phyloP scores from a whole-genome alignment of 2,113 vertebrate species.

The Ctenodactylus gundi region DNA sequence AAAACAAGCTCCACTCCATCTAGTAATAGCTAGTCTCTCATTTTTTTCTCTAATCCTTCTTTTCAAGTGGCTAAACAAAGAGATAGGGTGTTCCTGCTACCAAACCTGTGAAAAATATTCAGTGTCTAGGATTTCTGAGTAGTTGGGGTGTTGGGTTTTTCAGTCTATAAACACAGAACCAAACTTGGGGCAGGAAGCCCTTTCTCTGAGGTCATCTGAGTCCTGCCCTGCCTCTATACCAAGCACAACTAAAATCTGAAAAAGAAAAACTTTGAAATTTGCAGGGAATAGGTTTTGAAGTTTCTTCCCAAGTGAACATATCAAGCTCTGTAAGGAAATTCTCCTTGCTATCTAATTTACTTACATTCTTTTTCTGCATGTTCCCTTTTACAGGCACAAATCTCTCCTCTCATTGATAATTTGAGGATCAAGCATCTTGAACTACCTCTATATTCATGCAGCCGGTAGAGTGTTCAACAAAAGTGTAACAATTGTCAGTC shows the following conservation, averaged over 20 bases:
- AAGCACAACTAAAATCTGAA: background rate
- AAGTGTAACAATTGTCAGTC: background rate
- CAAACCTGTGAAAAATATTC: constrained; percentile 69
- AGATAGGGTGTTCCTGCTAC: constrained; percentile 55
- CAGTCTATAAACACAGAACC: constrained; percentile 10
- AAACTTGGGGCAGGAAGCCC: background rate
- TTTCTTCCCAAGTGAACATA: background rate
- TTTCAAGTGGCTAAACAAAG: constrained; percentile 74
- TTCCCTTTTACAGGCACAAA: background rate
- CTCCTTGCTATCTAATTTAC: background rate
- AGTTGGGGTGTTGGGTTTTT: constrained; percentile 57
- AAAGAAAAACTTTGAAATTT: background rate
- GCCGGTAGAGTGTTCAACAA: background rate
- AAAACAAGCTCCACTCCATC: constrained; percentile 37
- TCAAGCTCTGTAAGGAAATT: background rate
- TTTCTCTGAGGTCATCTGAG: background rate
- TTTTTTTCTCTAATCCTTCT: constrained; percentile 63
- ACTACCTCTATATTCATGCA: background rate
- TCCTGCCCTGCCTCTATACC: background rate
- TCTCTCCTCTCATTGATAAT: background rate
- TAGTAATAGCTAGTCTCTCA: constrained; percentile 32
- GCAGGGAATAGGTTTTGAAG: background rate
- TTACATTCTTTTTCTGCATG: background rate
- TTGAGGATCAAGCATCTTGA: background rate
- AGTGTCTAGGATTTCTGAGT: constrained; percentile 34